These are phyloP conservation scores for Autographa gamma DNA, from an alignment of 2,888 invertebrate genomes.

Conservation along the genomic window DNA sequence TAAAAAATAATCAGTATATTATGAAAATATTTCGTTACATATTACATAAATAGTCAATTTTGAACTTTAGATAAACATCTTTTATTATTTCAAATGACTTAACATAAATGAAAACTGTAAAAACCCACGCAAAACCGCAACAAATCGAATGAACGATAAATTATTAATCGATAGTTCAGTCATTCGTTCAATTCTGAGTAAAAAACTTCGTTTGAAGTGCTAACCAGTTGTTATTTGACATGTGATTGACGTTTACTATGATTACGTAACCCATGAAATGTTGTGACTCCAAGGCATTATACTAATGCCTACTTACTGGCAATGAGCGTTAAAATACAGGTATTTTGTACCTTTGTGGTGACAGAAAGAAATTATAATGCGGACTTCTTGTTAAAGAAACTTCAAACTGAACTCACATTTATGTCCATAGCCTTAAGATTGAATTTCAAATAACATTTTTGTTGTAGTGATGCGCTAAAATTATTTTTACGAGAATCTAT, in stretches of 20 bases:
- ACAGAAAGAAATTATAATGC: conserved; percentile 1
- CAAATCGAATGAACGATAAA: conserved; percentile 23
- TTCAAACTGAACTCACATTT: not conserved
- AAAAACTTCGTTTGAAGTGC: conserved; percentile 25
- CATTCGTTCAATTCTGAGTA: conserved; percentile 22
- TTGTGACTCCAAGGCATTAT: conserved; percentile 42
- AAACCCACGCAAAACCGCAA: not conserved
- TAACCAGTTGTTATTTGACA: conserved; percentile 31
- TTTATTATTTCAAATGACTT: not conserved
- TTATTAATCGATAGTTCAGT: conserved; percentile 10
- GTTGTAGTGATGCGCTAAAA: too few species aligned
- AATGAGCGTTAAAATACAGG: conserved; percentile 6
- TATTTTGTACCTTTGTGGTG: conserved; percentile 23
- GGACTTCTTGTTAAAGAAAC: not conserved
- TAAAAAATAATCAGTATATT: conserved; percentile 4
- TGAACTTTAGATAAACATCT: not conserved
- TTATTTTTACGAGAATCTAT: too few species aligned
- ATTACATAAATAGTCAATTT: not conserved
- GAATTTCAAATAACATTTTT: not conserved
- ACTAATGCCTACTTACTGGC: conserved; percentile 21
- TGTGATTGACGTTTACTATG: conserved; percentile 48
- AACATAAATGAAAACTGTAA: not conserved
- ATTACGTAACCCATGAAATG: conserved; percentile 34
- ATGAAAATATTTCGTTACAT: not conserved
- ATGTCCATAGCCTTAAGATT: not conserved